These are phyloP conservation scores for Belonocnema kinseyi DNA, from an alignment of 1,140 invertebrate species.

Conservation along the genomic window DNA sequence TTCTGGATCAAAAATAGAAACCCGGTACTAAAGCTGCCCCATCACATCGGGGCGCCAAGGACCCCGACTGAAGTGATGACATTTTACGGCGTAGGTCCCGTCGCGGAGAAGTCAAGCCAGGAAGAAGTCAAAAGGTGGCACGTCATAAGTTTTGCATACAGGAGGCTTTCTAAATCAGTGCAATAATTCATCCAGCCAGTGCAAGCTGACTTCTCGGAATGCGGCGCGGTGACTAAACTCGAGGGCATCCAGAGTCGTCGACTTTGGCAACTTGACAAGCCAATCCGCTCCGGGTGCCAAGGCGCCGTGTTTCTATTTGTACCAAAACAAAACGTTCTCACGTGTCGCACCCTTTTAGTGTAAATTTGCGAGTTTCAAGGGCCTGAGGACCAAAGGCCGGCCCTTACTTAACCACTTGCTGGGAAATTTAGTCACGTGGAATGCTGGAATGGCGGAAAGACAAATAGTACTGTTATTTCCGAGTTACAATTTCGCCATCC, in stretches of 20 bases:
- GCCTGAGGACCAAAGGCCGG: no score
- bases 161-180: conserved; percentile 62
- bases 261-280: conserved; percentile 70
- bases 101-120: conserved; percentile 12
- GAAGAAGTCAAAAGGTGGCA: conserved; percentile 17
- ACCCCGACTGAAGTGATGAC: conserved; percentile 38
- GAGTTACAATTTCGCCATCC: no score
- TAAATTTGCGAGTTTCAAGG: no score
- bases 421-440: no score
- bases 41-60: no score
- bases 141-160: conserved; percentile 32
- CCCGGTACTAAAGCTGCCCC: no score
- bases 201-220: conserved; percentile 63
- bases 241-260: conserved; percentile 59
- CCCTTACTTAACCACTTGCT: no score
- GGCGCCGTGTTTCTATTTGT: conserved; percentile 71
- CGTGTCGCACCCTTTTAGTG: conserved; percentile 44
- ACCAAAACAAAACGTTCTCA: conserved; percentile 69
- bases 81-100: conserved; percentile 37
- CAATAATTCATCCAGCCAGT: conserved; percentile 65
- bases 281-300: conserved; percentile 67
- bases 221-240: conserved; percentile 61
- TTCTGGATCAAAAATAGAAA: conserved; percentile 41
- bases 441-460: no score
- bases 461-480: no score